Evolutionary conservation across 2,797 vertebrate species (phyloP).

Genomic region (Rachycentron canadum): DNA sequence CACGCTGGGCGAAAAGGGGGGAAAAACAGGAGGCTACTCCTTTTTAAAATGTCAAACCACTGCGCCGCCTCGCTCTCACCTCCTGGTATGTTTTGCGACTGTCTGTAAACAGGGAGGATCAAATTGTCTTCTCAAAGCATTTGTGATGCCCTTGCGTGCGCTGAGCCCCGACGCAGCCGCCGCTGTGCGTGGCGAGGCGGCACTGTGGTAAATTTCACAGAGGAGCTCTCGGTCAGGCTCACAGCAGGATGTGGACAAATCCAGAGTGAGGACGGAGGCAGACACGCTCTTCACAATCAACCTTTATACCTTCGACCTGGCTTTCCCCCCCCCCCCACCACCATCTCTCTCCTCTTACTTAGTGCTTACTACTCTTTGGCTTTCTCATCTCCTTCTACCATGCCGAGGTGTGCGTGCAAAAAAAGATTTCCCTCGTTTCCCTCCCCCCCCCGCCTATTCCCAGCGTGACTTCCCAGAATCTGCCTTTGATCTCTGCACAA

Average conservation of each 20-base stretch:
- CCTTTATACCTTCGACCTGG: constrained; percentile 26
- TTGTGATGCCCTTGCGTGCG: constrained; percentile 42
- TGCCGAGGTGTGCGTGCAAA: constrained; percentile 53
- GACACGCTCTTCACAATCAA: constrained; percentile 23
- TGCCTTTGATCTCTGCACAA: constrained; percentile 65
- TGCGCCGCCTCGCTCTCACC: constrained; percentile 9
- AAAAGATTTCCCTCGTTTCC: constrained; percentile 28
- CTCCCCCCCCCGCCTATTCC: constrained; percentile 29
- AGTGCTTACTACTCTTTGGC: too few relatives aligned
- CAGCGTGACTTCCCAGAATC: constrained; percentile 65
- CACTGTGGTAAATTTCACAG: constrained; percentile 46
- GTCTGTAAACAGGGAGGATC: not conserved
- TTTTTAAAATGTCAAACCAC: constrained; percentile 48
- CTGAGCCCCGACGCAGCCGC: constrained; percentile 56
- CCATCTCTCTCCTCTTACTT: constrained; percentile 5
- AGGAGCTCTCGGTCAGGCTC: constrained; percentile 43
- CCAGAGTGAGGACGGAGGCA: constrained; percentile 30
- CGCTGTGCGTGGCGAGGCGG: constrained; percentile 44
- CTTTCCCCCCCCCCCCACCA: too few relatives aligned
- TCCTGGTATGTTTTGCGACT: constrained; percentile 25
- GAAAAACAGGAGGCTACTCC: constrained; percentile 14
- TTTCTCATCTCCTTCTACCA: constrained; percentile 14
- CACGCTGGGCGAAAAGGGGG: constrained; percentile 17
- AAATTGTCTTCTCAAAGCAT: constrained; percentile 23
- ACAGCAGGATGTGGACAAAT: constrained; percentile 47